Percentiles rank a stretch among this genome's conserved stretches.
These are phyloP conservation scores for Archilochus colubris DNA, from an alignment of 2,113 vertebrate genomes.

Conservation along the genomic window DNA sequence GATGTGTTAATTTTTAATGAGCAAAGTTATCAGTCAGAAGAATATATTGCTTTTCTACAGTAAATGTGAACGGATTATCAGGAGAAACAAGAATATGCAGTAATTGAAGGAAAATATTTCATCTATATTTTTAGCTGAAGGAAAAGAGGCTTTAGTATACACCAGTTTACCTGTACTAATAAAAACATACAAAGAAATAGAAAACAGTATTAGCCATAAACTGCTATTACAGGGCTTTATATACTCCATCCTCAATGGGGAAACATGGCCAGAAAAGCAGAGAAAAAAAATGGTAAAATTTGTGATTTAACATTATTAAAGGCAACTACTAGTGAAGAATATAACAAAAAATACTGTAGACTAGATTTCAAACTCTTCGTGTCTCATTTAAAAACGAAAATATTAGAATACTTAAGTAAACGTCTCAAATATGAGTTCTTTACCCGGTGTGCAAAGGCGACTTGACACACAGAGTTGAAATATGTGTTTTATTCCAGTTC, in stretches of 20 bases:
- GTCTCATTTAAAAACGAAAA: background rate
- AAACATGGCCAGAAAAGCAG: background rate
- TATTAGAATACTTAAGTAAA: background rate
- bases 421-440: no score
- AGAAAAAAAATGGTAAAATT: background rate
- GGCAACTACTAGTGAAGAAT: background rate
- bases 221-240: background rate
- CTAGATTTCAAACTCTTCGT: fast-evolving
- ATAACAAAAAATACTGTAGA: background rate
- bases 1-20: background rate
- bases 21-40: background rate
- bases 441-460: no score
- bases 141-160: background rate
- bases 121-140: background rate
- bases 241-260: background rate
- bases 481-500: no score
- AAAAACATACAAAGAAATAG: background rate
- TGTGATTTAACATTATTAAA: background rate
- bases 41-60: background rate
- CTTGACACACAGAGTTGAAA: no score
- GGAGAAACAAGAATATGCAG: background rate
- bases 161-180: background rate
- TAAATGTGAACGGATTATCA: background rate
- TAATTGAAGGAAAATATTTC: background rate
- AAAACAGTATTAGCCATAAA: background rate